A percentile compares a stretch with the other conserved stretches of the same genome.
These are phyloP conservation scores for Anoplopoma fimbria DNA, from an alignment of 2,113 vertebrate genomes.

Conservation along the genomic window DNA sequence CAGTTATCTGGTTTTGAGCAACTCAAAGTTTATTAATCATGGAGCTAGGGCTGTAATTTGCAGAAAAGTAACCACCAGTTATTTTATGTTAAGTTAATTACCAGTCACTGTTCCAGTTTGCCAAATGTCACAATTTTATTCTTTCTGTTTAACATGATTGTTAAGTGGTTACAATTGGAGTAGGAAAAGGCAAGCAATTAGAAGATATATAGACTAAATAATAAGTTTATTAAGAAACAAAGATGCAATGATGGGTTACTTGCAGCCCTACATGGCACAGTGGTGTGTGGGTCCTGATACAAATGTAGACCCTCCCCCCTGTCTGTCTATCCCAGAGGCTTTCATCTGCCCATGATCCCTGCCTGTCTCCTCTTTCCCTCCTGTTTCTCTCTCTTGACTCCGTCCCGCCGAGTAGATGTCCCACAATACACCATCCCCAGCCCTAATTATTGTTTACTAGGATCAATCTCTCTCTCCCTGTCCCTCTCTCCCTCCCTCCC, in stretches of 20 bases:
- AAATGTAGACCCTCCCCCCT: background rate
- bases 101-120: background rate
- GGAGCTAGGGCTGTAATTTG: background rate
- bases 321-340: constrained; percentile 25
- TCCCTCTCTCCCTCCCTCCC: constrained; percentile 44
- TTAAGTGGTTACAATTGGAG: background rate
- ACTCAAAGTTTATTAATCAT: background rate
- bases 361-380: constrained; percentile 44
- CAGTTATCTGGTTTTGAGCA: background rate
- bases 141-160: background rate
- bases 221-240: background rate
- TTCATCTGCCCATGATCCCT: constrained; percentile 44
- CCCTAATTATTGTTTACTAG: constrained; percentile 84
- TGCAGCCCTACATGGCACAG: background rate
- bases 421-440: constrained; percentile 73
- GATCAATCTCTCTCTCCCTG: constrained; percentile 66
- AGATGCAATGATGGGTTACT: background rate
- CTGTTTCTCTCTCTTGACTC: constrained; percentile 49
- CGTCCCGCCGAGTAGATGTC: constrained; percentile 66
- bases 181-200: background rate
- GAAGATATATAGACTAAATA: background rate
- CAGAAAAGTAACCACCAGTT: background rate
- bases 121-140: background rate
- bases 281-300: background rate
- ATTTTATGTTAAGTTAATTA: background rate